phyloP scores from a whole-genome alignment of 2,113 vertebrate species.

The Haliaeetus leucogaster region DNA sequence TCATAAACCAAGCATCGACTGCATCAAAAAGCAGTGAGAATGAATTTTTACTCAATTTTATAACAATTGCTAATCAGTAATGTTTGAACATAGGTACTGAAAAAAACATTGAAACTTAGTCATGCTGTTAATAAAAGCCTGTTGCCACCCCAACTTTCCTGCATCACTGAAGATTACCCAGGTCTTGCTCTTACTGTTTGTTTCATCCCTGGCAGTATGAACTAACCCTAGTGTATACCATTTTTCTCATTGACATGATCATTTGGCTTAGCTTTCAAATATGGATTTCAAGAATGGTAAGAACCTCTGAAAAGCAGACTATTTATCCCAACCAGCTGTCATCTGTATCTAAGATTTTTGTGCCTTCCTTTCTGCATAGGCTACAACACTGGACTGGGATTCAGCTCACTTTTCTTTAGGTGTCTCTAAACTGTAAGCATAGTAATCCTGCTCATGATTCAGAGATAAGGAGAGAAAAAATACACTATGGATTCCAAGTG shows the following conservation, averaged over 20 bases:
- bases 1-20: neutral
- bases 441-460: neutral
- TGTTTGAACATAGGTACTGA: neutral
- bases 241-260: neutral
- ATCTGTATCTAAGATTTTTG: neutral
- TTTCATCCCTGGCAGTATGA: neutral
- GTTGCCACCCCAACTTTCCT: neutral
- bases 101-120: neutral
- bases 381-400: neutral
- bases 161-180: neutral
- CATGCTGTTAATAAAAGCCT: neutral
- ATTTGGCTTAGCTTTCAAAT: neutral
- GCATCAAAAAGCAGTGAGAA: neutral
- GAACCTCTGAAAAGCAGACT: neutral
- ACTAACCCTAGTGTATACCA: neutral
- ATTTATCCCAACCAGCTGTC: neutral
- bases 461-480: neutral
- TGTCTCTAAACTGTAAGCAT: neutral
- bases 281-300: neutral
- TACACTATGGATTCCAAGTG: neutral
- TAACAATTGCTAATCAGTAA: neutral
- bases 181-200: neutral
- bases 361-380: neutral
- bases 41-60: neutral
- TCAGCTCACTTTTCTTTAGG: neutral